Percentiles rank a stretch among this genome's conserved stretches.
phyloP scores from a whole-genome alignment of 2,113 vertebrate species.

The Paramisgurnus dabryanus region DNA sequence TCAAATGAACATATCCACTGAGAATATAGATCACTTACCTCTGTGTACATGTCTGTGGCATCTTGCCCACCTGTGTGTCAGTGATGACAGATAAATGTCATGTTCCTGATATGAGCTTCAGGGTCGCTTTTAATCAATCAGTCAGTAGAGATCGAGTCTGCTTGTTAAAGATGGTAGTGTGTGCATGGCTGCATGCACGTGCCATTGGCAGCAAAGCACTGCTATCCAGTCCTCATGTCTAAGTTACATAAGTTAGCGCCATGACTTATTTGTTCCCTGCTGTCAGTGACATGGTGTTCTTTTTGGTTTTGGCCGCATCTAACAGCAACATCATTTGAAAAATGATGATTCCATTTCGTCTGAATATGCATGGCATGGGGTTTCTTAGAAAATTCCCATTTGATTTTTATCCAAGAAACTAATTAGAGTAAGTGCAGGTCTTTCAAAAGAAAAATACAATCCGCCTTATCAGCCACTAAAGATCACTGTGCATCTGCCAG shows the following conservation, averaged over 20 bases:
- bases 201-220: neutral
- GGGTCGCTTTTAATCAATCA: neutral
- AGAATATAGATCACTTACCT: no score
- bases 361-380: neutral
- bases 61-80: neutral
- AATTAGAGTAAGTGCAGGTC: neutral
- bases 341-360: neutral
- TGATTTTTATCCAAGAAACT: neutral
- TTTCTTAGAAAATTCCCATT: neutral
- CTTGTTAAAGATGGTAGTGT: neutral
- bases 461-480: no score
- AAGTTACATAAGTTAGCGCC: slow-evolving; percentile 15
- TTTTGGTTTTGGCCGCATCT: neutral
- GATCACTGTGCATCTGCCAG: no score
- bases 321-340: neutral
- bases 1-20: neutral
- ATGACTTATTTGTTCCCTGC: neutral
- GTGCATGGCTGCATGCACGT: neutral
- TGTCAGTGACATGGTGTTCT: slow-evolving; percentile 22
- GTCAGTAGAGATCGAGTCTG: neutral
- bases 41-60: neutral
- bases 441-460: no score
- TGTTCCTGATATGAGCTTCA: neutral
- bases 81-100: neutral
- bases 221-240: neutral